A percentile compares a stretch with the other conserved stretches of the same genome.
These are phyloP conservation scores for Harpegnathos saltator DNA, from an alignment of 1,140 invertebrate genomes.

Conservation along the genomic window DNA sequence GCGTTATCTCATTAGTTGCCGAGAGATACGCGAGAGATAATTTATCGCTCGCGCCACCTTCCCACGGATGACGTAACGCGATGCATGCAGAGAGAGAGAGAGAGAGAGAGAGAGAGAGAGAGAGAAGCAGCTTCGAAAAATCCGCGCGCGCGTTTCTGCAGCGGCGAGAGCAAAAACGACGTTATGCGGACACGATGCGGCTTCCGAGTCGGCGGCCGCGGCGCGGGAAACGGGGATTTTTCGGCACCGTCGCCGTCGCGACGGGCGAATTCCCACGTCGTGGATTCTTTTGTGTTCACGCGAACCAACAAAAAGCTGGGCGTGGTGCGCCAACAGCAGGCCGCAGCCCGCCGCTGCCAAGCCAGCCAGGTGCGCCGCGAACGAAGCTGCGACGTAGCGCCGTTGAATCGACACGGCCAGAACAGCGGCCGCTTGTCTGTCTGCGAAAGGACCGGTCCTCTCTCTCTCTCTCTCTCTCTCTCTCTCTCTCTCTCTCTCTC, in stretches of 20 bases:
- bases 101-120: too few relatives aligned
- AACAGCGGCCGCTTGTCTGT: too few relatives aligned
- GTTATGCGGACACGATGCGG: not conserved
- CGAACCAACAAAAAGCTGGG: slow-evolving; percentile 6
- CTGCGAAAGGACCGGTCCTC: not conserved
- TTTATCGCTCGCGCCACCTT: not conserved
- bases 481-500: too few relatives aligned
- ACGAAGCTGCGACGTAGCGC: not conserved
- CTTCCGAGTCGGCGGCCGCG: too few relatives aligned
- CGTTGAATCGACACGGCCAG: not conserved
- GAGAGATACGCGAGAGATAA: not conserved
- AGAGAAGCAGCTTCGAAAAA: too few relatives aligned
- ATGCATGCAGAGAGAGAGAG: too few relatives aligned
- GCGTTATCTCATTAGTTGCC: slow-evolving; percentile 10
- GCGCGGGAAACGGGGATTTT: not conserved
- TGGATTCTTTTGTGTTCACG: not conserved
- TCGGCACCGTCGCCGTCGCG: not conserved
- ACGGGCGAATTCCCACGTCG: not conserved
- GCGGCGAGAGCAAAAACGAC: not conserved
- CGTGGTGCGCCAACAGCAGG: not conserved
- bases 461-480: too few relatives aligned
- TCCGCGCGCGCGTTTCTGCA: not conserved
- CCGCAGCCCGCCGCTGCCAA: not conserved
- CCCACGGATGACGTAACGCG: not conserved
- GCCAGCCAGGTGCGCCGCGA: slow-evolving; percentile 41